These are phyloP conservation scores for Xenopus petersii DNA, from an alignment of 2,797 vertebrate species.

Conservation along the genomic window DNA sequence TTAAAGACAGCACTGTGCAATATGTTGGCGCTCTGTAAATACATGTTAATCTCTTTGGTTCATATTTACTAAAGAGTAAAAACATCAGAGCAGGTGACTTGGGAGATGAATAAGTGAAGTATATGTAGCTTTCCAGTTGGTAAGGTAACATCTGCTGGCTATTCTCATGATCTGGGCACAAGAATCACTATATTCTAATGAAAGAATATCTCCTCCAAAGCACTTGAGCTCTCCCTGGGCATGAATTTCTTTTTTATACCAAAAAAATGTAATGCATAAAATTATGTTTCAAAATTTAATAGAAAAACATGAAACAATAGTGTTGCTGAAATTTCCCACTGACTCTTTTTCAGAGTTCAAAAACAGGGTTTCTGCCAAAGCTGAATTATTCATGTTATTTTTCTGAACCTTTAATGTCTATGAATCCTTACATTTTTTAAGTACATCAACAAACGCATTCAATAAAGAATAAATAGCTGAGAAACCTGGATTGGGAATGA, in stretches of 20 bases:
- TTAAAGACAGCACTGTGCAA: neutral
- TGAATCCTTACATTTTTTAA: no score
- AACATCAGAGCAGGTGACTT: conserved; percentile 30
- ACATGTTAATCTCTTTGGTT: conserved; percentile 1
- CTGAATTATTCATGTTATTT: no score
- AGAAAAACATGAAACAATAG: no score
- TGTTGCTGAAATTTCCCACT: no score
- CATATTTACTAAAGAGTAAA: conserved; percentile 31
- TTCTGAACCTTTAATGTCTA: no score
- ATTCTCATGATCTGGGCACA: conserved; percentile 13
- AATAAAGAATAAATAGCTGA: no score
- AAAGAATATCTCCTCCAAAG: conserved; percentile 1
- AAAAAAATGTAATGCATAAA: conserved; percentile 9
- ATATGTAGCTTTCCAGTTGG: conserved; percentile 26
- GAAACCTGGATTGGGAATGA: no score
- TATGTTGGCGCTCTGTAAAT: no score
- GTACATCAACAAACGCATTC: no score
- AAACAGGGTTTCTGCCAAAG: no score
- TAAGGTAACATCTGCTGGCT: conserved; percentile 17
- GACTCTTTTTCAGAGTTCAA: no score
- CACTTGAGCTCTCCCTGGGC: conserved; percentile 22
- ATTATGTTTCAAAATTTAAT: neutral
- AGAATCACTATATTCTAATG: conserved; percentile 8
- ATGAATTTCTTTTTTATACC: neutral
- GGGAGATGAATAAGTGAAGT: conserved; percentile 53